Evolutionary conservation across 2,797 vertebrate genomes (phyloP), one percentile per base, ranked within the genome.

Genomic region (Neosilurus mollespiculum): DNA sequence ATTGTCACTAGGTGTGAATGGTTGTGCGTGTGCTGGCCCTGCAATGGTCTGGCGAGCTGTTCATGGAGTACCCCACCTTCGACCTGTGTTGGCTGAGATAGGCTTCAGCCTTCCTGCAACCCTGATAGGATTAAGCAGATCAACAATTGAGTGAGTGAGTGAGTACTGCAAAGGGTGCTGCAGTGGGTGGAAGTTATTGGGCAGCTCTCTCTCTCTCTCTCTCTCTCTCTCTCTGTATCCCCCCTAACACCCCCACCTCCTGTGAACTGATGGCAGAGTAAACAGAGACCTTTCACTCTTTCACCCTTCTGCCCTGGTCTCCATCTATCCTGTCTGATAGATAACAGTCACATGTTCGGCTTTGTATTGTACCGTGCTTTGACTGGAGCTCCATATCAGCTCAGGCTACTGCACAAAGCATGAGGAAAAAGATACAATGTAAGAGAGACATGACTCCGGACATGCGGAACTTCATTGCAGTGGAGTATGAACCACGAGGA

Each of bases 241-340:
- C 22, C 12, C 64, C 64, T 62, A 67, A n/a, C 56, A 43, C 51
- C 65, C 51, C 58, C 72, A 62, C 54, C 37, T 30, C 43, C 56
- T 58, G 80, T 65, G 73, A 76, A 89, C 88, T 85, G 90, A 88
- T 90, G 82, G 89, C 88, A 90, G 75, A 86, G 86, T 78, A 83
- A 90, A 90, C 88, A 61, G 89, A 89, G 90, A 89, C 84, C 91
- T 88, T 88, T 88, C 88, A 77, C 84, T 89, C 85, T 85, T 88
- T 88, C 87, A 86, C 65, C 77, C 73, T 59, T 53, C 24, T 70
- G 76, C 78, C 78, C 61, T 78, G 71, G 59, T 88, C 88, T 90
- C 88, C 89, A 72, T 78, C 59, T 75, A 66, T 84, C 43, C 58
- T 76, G 77, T 80, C 56, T 81, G 79, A 86, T 81, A 89, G 89